Percentiles rank a stretch among this genome's conserved stretches.
These are phyloP conservation scores for Endotricha flammealis DNA, from an alignment of 2,888 invertebrate species.

Conservation along the genomic window DNA sequence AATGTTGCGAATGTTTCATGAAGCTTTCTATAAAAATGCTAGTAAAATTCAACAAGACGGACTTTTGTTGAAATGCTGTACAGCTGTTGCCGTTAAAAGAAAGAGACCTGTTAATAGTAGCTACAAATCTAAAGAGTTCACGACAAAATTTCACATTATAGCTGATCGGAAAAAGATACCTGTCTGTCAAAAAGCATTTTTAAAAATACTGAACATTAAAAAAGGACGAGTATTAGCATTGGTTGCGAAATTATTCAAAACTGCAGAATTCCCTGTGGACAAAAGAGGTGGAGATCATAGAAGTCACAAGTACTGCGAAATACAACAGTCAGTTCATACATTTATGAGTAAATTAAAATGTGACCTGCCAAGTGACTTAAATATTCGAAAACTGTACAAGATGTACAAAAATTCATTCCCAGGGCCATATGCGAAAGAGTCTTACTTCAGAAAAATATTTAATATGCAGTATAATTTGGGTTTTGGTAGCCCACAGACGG, in stretches of 20 bases:
- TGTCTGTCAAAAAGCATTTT: too few relatives aligned
- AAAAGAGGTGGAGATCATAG: conserved; percentile 1
- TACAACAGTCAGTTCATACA: conserved; percentile 1
- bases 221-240: neutral
- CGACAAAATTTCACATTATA: neutral
- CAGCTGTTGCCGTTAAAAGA: conserved; percentile 2
- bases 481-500: conserved; percentile 19
- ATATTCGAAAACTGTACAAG: conserved; percentile 1
- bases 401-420: neutral
- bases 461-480: conserved; percentile 18
- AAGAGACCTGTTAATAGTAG: neutral
- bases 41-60: neutral
- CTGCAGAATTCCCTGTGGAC: neutral
- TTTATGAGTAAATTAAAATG: conserved; percentile 1
- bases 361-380: conserved; percentile 1
- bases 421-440: conserved; percentile 8
- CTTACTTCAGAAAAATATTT: conserved; percentile 19
- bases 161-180: too few relatives aligned
- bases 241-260: neutral
- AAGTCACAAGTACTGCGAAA: neutral
- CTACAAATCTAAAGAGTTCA: neutral
- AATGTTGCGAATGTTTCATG: conserved; percentile 1
- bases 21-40: conserved; percentile 1
- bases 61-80: conserved; percentile 2
- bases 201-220: too few relatives aligned